A percentile compares a stretch with the other conserved stretches of the same genome.
These are phyloP conservation scores for Callipepla squamata DNA, from an alignment of 2,113 vertebrate genomes.

Conservation along the genomic window DNA sequence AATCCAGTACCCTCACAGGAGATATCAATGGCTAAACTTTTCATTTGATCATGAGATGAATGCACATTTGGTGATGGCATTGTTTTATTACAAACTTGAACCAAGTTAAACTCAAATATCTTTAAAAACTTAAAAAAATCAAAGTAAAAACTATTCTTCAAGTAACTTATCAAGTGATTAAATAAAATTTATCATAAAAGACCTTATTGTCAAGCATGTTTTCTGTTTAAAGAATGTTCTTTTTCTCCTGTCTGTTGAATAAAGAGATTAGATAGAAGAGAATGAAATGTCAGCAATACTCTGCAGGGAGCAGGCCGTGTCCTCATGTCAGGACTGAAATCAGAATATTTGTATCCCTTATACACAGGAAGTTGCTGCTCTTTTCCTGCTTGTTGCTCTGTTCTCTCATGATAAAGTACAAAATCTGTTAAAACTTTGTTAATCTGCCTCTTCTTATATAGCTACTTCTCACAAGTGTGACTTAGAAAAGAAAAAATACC, in stretches of 20 bases:
- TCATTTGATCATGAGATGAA: neutral
- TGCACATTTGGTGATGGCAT: neutral
- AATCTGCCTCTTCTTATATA: neutral
- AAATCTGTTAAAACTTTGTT: neutral
- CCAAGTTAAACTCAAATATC: neutral
- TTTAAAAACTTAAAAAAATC: neutral
- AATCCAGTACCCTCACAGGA: neutral
- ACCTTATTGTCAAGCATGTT: accelerated
- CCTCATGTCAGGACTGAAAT: neutral
- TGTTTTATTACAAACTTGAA: neutral
- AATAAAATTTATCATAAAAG: neutral
- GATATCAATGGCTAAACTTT: neutral
- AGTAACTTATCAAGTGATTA: neutral
- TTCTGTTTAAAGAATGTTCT: neutral
- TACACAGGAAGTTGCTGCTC: neutral
- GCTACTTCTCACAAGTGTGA: neutral
- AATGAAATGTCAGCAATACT: neutral
- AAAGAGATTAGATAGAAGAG: neutral
- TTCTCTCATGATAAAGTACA: neutral
- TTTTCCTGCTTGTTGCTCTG: neutral
- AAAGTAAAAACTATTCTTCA: neutral
- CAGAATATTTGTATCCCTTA: neutral
- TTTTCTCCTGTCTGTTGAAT: neutral
- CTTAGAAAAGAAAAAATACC: neutral
- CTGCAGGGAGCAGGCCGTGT: neutral